Conservation (phyloP, 2,888 invertebrate species). For the Oscheius sp. region DNA sequence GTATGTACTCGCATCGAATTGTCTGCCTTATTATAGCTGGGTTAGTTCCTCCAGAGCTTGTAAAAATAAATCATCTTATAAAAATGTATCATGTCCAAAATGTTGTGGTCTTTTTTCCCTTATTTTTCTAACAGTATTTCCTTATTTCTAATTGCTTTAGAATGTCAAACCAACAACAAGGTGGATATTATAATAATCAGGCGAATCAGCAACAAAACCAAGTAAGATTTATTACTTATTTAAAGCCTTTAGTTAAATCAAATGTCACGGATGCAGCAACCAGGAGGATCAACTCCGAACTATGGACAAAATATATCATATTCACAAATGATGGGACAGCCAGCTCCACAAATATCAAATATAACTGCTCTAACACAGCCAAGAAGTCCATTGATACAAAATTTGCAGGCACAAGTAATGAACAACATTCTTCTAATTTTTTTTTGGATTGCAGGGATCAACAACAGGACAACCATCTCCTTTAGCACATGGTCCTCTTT, state of each 20-base stretch:
- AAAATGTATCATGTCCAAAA: neutral
- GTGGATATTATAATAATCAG: constrained; percentile 2
- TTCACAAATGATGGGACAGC: constrained; percentile 23
- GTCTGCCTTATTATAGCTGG: constrained; percentile 10
- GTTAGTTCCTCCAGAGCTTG: constrained; percentile 13
- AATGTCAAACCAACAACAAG: constrained; percentile 4
- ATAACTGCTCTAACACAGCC: neutral
- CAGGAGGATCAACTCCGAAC: neutral
- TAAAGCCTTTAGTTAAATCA: neutral
- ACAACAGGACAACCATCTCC: constrained; percentile 16
- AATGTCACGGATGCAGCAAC: neutral
- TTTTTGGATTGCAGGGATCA: constrained; percentile 1
- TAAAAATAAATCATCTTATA: neutral
- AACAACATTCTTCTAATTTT: neutral
- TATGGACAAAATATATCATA: neutral
- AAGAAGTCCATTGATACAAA: constrained; percentile 10
- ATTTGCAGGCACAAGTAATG: constrained; percentile 6
- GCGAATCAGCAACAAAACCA: neutral
- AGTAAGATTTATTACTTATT: neutral
- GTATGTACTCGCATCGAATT: constrained; percentile 3
- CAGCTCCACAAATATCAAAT: constrained; percentile 10
- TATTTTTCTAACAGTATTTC: too few relatives aligned
- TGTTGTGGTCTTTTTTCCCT: neutral
- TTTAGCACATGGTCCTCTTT: constrained; percentile 2
- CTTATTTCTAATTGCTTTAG: too few relatives aligned